Base-by-base conservation (phyloP, 2,797 vertebrate genomes). In the Lutra lutra region DNA sequence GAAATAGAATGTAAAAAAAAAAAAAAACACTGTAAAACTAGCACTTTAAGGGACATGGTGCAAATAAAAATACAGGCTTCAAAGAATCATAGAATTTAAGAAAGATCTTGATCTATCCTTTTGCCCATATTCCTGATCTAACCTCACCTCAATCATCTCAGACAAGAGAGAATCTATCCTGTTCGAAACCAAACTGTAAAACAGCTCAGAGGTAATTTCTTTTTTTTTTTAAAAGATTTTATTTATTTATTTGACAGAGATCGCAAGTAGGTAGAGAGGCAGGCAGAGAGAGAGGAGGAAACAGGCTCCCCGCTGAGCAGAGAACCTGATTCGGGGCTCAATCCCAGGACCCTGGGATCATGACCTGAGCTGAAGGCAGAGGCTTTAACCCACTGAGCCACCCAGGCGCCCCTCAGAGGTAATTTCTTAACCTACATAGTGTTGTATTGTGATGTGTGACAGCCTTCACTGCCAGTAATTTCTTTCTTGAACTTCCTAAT, bases 181-280 rank as follows among this genome's bases (percentile, higher is more conserved):
- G 23, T 40, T 96, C 87, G 51, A 91, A 95, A 93, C 27, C 17
- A 94, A 97, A 97, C 70, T 84, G 87, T 96, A 94, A 93, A 97
- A 84, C 43, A 66, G 27, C 79, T 27, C 64, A 91, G 94, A 91
- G 82, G 77, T 88, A 89, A 94, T 88, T 96, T 95, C 51, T 80
- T 72, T n/a, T n/a, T n/a, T n/a, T n/a, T n/a, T n/a, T n/a, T n/a
- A n/a, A n/a, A n/a, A n/a, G n/a, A n/a, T n/a, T n/a, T n/a, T n/a
- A n/a, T n/a, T n/a, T n/a, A n/a, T n/a, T n/a, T n/a, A n/a, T n/a
- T n/a, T n/a, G n/a, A n/a, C n/a, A n/a, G n/a, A n/a, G n/a, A n/a
- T n/a, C n/a, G n/a, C n/a, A n/a, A n/a, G n/a, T n/a, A n/a, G n/a
- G n/a, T n/a, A n/a, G n/a, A n/a, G n/a, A n/a, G n/a, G n/a, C n/a